Evolutionary conservation across 2,888 invertebrate species (phyloP), one percentile per base, ranked within the genome.

Genomic region (Pyrochroa serraticornis): DNA sequence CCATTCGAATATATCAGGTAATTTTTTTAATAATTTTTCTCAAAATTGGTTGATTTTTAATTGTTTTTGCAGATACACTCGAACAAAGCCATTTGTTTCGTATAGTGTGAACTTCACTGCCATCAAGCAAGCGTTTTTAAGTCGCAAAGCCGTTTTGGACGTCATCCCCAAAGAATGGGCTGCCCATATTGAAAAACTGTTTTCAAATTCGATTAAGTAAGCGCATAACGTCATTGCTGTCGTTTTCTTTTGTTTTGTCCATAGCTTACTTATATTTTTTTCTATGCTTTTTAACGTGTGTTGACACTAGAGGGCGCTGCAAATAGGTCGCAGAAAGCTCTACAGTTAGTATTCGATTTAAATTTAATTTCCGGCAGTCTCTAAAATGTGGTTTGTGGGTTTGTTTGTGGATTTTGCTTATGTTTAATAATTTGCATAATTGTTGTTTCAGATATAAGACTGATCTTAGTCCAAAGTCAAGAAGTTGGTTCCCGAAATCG

Each of bases 401-500:
- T n/a, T n/a, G n/a, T n/a, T n/a, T n/a, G n/a, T n/a, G n/a, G n/a
- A n/a, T n/a, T n/a, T n/a, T n/a, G n/a, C n/a, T n/a, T n/a, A n/a
- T n/a, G n/a, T n/a, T n/a, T n/a, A n/a, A n/a, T n/a, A n/a, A n/a
- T n/a, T n/a, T n/a, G n/a, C n/a, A n/a, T n/a, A n/a, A n/a, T 22
- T 22, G 22, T 22, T 41, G 5, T 51, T 44, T 13, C 37, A 43
- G 55, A 10, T 57, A 54, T 31, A 59, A 58, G 38, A 43, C 32
- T 12, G 48, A 35, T 22, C 31, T 32, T 9, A 10, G n/a, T 12
- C 60, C 56, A 43, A 66, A 58, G 9, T 48, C 48, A 2, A 59
- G 72, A 49, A 67, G 69, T 9, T 78, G 78, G 78, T 77, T 66
- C 53, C 65, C 69, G 7, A 76, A 74, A 67, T 45, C 57, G 3